Percentiles rank a stretch among this genome's conserved stretches.
Evolutionary conservation across 2,113 vertebrate genomes (phyloP).

Genomic region (Gymnobelideus leadbeateri): DNA sequence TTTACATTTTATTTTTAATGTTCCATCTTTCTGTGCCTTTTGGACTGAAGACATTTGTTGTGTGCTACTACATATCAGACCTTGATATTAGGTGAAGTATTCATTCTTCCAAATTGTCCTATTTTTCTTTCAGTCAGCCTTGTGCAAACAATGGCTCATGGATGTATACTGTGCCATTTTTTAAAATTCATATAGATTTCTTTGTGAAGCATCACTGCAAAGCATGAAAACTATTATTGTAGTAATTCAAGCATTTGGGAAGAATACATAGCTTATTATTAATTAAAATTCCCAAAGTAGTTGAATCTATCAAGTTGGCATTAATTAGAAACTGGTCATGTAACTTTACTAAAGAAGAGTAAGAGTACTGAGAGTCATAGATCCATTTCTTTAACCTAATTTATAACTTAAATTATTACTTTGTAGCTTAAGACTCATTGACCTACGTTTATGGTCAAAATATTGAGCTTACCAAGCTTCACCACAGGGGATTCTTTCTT

Average conservation of each 20-base stretch:
- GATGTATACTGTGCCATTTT: background rate
- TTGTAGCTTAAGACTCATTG: constrained; percentile 44
- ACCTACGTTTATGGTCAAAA: constrained; percentile 61
- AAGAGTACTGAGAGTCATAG: background rate
- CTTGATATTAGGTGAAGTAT: background rate
- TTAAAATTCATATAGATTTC: background rate
- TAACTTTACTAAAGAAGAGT: constrained; percentile 33
- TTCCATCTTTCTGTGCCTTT: constrained; percentile 12
- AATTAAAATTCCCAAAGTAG: constrained; percentile 39
- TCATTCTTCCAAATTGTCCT: constrained; percentile 43
- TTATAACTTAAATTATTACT: constrained; percentile 66
- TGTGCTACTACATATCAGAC: constrained; percentile 23
- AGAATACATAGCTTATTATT: constrained; percentile 10
- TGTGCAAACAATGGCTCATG: background rate
- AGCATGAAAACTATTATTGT: constrained; percentile 32
- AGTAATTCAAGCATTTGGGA: constrained; percentile 24
- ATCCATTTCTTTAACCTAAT: constrained; percentile 51
- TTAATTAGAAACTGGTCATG: constrained; percentile 1
- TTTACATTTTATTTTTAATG: constrained; percentile 26
- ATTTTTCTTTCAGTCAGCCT: background rate
- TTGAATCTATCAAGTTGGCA: background rate
- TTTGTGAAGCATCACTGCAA: constrained; percentile 38
- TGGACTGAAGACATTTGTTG: constrained; percentile 29
- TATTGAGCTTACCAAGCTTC: constrained; percentile 69
- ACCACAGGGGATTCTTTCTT: constrained; percentile 61